Conservation (phyloP, 2,113 vertebrate genomes). For the Probosciger aterrimus region DNA sequence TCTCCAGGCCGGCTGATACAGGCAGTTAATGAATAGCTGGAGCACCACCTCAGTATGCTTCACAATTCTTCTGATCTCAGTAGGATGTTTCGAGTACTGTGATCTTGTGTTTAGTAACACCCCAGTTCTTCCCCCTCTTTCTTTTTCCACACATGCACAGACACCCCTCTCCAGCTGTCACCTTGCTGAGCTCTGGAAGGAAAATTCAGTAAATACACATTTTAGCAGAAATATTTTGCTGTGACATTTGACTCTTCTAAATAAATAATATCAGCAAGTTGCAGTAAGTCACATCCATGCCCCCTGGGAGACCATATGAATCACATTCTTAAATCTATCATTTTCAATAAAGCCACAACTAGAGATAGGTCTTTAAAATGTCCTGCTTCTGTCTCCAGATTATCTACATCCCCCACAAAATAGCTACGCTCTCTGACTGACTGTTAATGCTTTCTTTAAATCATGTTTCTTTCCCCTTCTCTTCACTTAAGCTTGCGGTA, state of each 20-base stretch:
- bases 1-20: slow-evolving; percentile 53
- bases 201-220: slow-evolving; percentile 40
- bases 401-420: not conserved
- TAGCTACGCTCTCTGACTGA: not conserved
- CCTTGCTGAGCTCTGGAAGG: slow-evolving; percentile 37
- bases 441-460: not conserved
- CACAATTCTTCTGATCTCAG: slow-evolving; percentile 68
- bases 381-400: not conserved
- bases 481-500: not conserved
- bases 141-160: slow-evolving; percentile 46
- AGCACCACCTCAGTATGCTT: slow-evolving; percentile 49
- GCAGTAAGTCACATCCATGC: not conserved
- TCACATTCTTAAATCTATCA: slow-evolving; percentile 18
- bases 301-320: not conserved
- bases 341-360: slow-evolving; percentile 29
- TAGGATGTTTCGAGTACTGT: slow-evolving; percentile 68
- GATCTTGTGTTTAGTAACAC: slow-evolving; percentile 70
- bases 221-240: slow-evolving; percentile 43
- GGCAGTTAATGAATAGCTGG: slow-evolving; percentile 62
- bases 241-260: slow-evolving; percentile 27
- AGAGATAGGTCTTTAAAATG: not conserved
- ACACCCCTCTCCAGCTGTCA: slow-evolving; percentile 58
- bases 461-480: not conserved
- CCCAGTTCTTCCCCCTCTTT: slow-evolving; percentile 22
- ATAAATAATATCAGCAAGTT: slow-evolving; percentile 37